phyloP scores from a whole-genome alignment of 2,888 invertebrate genomes.

The Leuctra nigra region DNA sequence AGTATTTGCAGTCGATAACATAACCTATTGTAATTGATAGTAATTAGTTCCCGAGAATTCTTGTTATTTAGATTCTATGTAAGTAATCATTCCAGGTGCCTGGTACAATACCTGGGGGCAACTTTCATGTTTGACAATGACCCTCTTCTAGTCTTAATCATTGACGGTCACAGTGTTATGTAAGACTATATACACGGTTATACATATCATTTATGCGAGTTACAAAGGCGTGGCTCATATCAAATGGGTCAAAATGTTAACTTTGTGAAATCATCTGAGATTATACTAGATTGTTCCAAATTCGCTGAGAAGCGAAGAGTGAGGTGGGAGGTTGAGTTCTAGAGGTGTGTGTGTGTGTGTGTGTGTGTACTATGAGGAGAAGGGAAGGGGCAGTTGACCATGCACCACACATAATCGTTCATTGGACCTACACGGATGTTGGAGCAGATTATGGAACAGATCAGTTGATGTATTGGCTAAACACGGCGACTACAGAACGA shows the following conservation, averaged over 20 bases:
- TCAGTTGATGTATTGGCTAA: not conserved
- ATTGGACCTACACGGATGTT: not conserved
- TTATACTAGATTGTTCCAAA: constrained; percentile 16
- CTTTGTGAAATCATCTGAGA: constrained; percentile 10
- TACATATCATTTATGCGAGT: constrained; percentile 5
- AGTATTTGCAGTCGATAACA: no score
- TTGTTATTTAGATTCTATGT: not conserved
- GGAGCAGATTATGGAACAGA: not conserved
- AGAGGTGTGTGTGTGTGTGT: not conserved
- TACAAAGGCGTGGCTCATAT: constrained; percentile 7
- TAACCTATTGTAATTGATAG: not conserved
- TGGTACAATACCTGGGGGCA: constrained; percentile 1
- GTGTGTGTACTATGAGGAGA: not conserved
- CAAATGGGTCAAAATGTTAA: constrained; percentile 13
- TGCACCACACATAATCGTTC: not conserved
- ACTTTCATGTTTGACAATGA: constrained; percentile 16
- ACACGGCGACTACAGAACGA: no score
- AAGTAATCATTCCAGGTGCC: constrained; percentile 7
- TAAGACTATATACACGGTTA: not conserved
- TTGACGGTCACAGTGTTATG: constrained; percentile 15
- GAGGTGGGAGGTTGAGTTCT: not conserved
- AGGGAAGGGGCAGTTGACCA: not conserved
- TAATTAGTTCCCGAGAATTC: not conserved
- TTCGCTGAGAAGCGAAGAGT: constrained; percentile 2
- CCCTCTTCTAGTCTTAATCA: constrained; percentile 1